These are phyloP conservation scores for Prenolepis imparis DNA, from an alignment of 2,888 invertebrate genomes.

Conservation along the genomic window DNA sequence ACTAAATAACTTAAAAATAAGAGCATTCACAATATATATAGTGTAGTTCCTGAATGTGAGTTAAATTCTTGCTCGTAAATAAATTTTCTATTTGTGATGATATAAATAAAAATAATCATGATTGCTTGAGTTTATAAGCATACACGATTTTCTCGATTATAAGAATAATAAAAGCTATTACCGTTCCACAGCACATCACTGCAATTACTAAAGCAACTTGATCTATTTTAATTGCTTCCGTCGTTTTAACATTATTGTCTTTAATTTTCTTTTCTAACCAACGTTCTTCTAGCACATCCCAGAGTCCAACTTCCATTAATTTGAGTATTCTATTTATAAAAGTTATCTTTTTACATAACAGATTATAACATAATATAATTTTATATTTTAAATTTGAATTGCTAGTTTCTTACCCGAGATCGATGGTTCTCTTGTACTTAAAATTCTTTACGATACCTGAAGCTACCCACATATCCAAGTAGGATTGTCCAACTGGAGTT, in stretches of 20 bases:
- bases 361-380: not conserved
- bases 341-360: not conserved
- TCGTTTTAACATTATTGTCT: not conserved
- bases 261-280: slow-evolving; percentile 54
- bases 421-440: slow-evolving; percentile 68
- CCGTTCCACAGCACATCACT: slow-evolving; percentile 60
- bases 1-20: not conserved
- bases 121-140: not conserved
- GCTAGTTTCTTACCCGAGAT: slow-evolving; percentile 68
- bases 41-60: not conserved
- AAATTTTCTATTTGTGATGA: not conserved
- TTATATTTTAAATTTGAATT: not conserved
- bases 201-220: slow-evolving; percentile 62
- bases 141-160: slow-evolving; percentile 53
- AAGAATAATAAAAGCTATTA: slow-evolving; percentile 48
- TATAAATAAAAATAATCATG: not conserved
- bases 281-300: slow-evolving; percentile 34
- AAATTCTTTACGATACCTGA: slow-evolving; percentile 70
- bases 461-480: slow-evolving; percentile 55
- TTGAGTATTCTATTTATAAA: slow-evolving; percentile 25
- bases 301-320: slow-evolving; percentile 67
- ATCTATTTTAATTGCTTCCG: slow-evolving; percentile 60
- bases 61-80: not conserved
- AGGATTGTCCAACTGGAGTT: slow-evolving; percentile 47
- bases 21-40: not conserved